These are phyloP conservation scores for Aphelinus certus DNA, from an alignment of 1,140 invertebrate species.

Conservation along the genomic window DNA sequence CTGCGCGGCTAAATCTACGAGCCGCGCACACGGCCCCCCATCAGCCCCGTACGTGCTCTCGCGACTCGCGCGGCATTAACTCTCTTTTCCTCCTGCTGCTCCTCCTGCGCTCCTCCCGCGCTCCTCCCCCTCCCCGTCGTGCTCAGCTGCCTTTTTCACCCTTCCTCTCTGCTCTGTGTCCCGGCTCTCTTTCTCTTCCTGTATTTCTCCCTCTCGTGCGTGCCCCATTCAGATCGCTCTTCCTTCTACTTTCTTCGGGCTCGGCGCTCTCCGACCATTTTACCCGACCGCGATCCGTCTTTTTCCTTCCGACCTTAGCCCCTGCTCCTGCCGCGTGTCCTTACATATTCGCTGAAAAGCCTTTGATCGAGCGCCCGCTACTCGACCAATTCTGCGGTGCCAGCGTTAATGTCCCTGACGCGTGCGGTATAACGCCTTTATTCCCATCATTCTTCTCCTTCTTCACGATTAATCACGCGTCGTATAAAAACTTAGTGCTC, in stretches of 20 bases:
- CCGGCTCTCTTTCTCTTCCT: not conserved
- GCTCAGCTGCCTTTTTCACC: conserved; percentile 1
- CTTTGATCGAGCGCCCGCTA: no score
- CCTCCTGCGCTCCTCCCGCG: no score
- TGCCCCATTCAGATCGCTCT: not conserved
- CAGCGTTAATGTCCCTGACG: no score
- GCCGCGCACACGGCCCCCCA: conserved; percentile 1
- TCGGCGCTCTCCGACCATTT: not conserved
- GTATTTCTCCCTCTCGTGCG: not conserved
- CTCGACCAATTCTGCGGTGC: no score
- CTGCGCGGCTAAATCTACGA: conserved; percentile 5
- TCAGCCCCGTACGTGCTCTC: conserved; percentile 21
- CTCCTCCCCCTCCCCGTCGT: not conserved
- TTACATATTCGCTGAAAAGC: no score
- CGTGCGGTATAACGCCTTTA: no score
- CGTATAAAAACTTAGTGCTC: no score
- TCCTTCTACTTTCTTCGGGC: not conserved
- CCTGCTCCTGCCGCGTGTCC: no score
- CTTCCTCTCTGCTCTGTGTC: not conserved
- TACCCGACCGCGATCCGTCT: not conserved
- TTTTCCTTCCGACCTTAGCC: not conserved
- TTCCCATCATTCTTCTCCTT: no score
- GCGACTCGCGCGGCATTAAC: conserved; percentile 16
- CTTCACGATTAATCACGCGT: no score
- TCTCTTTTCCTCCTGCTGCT: conserved; percentile 1